Evolutionary conservation across 2,888 invertebrate genomes (phyloP).

Genomic region (Hermodice carunculata): DNA sequence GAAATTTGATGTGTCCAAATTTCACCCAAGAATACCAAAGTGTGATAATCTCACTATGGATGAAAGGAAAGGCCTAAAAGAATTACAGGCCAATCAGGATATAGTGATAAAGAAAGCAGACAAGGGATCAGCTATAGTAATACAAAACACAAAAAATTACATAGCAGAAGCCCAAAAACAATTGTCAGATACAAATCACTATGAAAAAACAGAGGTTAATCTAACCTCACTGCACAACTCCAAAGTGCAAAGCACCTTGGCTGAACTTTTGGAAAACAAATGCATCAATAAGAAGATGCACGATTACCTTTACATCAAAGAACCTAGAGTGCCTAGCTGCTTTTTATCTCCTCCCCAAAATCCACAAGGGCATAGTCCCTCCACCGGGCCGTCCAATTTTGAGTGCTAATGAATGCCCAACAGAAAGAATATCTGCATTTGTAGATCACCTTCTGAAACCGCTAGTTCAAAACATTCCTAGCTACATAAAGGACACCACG

Average conservation of each 20-base stretch:
- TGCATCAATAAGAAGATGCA: not conserved
- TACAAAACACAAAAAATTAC: not conserved
- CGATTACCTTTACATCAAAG: not conserved
- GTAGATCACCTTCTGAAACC: not conserved
- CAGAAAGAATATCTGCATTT: not conserved
- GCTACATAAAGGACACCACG: not conserved
- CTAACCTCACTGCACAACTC: not conserved
- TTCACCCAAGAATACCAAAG: too few relatives aligned
- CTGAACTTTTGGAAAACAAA: not conserved
- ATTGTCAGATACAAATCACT: not conserved
- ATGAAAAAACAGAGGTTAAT: not conserved
- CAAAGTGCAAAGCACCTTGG: not conserved
- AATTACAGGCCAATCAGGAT: too few relatives aligned
- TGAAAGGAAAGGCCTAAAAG: too few relatives aligned
- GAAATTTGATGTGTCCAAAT: too few relatives aligned
- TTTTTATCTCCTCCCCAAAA: not conserved
- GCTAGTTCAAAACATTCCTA: not conserved
- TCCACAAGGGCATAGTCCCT: not conserved
- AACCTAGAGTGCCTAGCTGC: not conserved
- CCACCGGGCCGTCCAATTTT: slow-evolving; percentile 1
- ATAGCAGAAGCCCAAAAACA: not conserved
- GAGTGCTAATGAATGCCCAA: not conserved
- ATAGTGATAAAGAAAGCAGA: too few relatives aligned
- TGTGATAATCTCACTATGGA: too few relatives aligned
- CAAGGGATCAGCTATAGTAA: not conserved